A percentile compares a stretch with the other conserved stretches of the same genome.
Evolutionary conservation across 2,797 vertebrate species (phyloP).

Genomic region (Urosaurus nigricauda): DNA sequence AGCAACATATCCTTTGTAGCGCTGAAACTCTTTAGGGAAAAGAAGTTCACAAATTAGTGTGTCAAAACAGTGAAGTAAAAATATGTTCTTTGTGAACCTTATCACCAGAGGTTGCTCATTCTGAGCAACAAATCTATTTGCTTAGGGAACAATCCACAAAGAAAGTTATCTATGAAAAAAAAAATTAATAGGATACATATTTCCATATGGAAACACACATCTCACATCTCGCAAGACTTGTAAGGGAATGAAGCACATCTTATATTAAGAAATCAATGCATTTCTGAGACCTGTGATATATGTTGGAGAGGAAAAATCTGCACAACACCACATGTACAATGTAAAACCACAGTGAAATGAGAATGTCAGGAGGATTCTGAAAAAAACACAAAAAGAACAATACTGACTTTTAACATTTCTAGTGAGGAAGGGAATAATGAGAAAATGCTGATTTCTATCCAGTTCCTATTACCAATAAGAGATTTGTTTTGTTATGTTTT

Average conservation of each 20-base stretch:
- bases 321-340: not conserved
- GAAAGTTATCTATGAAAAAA: not conserved
- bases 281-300: not conserved
- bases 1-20: slow-evolving; percentile 8
- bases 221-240: not conserved
- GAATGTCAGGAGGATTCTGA: not conserved
- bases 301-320: not conserved
- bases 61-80: slow-evolving; percentile 25
- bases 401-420: not conserved
- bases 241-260: not conserved
- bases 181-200: not conserved
- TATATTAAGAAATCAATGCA: not conserved
- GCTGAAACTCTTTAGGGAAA: slow-evolving; percentile 29
- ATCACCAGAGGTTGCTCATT: not conserved
- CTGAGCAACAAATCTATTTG: not conserved
- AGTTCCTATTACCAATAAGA: not conserved
- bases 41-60: slow-evolving; percentile 13
- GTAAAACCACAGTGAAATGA: not conserved
- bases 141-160: not conserved
- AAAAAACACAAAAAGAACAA: not conserved
- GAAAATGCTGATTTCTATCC: not conserved
- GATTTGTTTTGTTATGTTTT: not conserved
- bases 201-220: not conserved
- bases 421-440: not conserved
- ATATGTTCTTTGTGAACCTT: slow-evolving; percentile 6